Percentiles rank a stretch among this genome's conserved stretches.
Evolutionary conservation across 2,888 invertebrate genomes (phyloP).

Genomic region (Nebria brevicollis): DNA sequence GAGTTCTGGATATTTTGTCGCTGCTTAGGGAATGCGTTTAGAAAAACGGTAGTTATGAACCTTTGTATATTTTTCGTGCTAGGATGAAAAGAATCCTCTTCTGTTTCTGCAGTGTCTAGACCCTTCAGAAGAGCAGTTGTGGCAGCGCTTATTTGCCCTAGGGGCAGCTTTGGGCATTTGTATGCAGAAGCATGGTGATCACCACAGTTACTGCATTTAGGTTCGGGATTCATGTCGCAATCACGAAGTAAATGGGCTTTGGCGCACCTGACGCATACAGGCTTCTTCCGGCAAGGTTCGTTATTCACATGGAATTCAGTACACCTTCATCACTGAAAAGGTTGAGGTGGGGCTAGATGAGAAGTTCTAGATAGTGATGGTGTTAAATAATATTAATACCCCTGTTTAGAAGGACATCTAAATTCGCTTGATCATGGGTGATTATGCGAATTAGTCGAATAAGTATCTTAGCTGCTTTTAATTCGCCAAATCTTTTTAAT

Average conservation of each 20-base stretch:
- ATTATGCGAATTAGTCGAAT: background rate
- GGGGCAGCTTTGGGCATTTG: background rate
- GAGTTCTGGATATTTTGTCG: too few species aligned
- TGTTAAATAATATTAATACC: background rate
- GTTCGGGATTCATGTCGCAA: background rate
- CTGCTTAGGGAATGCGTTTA: too few species aligned
- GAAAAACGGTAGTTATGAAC: too few species aligned
- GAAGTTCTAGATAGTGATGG: background rate
- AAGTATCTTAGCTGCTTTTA: background rate
- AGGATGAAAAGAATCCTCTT: too few species aligned
- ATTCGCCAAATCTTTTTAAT: conserved; percentile 14
- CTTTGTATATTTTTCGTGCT: too few species aligned
- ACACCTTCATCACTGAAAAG: background rate
- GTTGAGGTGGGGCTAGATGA: background rate
- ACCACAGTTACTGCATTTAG: background rate
- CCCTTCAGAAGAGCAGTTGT: background rate
- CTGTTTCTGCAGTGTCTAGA: too few species aligned
- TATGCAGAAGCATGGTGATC: background rate
- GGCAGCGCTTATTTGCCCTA: background rate
- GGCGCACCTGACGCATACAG: background rate
- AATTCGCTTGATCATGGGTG: background rate
- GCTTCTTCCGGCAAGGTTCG: background rate
- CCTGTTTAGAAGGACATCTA: background rate
- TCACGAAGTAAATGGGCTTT: background rate
- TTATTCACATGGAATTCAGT: background rate